Evolutionary conservation across 2,888 invertebrate genomes (phyloP), one percentile per base, ranked within the genome.

Genomic region (Aphidoletes aphidimyza): DNA sequence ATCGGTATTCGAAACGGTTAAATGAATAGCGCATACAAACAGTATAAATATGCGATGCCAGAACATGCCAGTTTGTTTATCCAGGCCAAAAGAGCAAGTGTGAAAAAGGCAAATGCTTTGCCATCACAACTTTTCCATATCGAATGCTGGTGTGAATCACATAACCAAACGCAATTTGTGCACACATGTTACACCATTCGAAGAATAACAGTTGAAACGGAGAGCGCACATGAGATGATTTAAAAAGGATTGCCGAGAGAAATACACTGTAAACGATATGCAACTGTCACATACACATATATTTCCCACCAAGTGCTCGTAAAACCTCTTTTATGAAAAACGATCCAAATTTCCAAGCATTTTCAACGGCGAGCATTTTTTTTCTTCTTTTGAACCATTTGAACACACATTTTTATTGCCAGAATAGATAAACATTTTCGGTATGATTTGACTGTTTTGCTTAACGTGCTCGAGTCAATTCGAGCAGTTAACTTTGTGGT

Each of bases 161-260:
- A n/a, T 69, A 69, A 69, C 69, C 69, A 14, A 69, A 69, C 30
- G 69, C 69, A 69, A 69, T 69, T 69, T 69, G 69, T 69, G 69
- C 69, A 69, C 69, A 69, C 69, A 69, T 69, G 69, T 69, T 26
- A 30, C 22, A 54, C 34, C 34, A 30, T 3, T 30, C 14, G 26
- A 54, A 2, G 11, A 54, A 14, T 9, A 17, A 30, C 26, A 26
- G 2, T 14, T 19, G 47, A 19, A 30, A 26, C 30, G 26, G 54
- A 22, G 8, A 2, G 54, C n/a, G 22, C 3, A 47, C 9, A 2
- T 17, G 19, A 47, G 19, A 19, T 69, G 3, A 69, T 30, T 14
- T 69, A 69, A 69, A 69, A 69, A 69, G 69, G 69, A 69, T 69
- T 69, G 69, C 69, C 69, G 54, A n/a, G 22, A 47, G 22, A 54